Percentiles rank a stretch among this genome's conserved stretches.
phyloP scores from a whole-genome alignment of 2,888 invertebrate species.

The Aspidiotus rigidus region DNA sequence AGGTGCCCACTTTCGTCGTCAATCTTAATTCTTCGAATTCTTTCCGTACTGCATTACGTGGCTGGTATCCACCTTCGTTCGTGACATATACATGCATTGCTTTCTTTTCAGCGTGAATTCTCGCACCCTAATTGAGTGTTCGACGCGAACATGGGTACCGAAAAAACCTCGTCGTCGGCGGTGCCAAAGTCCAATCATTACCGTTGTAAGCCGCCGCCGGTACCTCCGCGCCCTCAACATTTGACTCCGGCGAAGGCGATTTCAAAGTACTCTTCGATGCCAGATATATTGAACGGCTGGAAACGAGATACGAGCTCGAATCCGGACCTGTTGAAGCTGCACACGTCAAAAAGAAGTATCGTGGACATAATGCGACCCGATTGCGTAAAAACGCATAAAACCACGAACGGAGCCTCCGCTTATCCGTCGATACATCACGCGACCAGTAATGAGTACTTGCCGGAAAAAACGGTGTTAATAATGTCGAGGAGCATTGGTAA shows the following conservation, averaged over 20 bases:
- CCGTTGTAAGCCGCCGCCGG: conserved; percentile 24
- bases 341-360: not conserved
- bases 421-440: not conserved
- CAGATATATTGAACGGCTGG: conserved; percentile 30
- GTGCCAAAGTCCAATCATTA: not conserved
- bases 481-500: not conserved
- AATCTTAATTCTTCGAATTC: too few species aligned
- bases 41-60: too few species aligned
- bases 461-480: conserved; percentile 10
- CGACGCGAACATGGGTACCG: conserved; percentile 12
- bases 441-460: conserved; percentile 8
- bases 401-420: not conserved
- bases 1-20: too few species aligned
- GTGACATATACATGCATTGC: too few species aligned
- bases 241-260: conserved; percentile 24
- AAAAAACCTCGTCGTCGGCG: conserved; percentile 4
- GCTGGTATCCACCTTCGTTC: too few species aligned
- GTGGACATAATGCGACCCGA: not conserved
- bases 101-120: too few species aligned
- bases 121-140: too few species aligned
- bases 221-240: conserved; percentile 32
- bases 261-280: conserved; percentile 31
- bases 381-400: too few species aligned
- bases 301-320: conserved; percentile 23
- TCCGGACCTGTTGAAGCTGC: conserved; percentile 29